These are phyloP conservation scores for Pelodytes ibericus DNA, from an alignment of 2,797 vertebrate species.

Conservation along the genomic window DNA sequence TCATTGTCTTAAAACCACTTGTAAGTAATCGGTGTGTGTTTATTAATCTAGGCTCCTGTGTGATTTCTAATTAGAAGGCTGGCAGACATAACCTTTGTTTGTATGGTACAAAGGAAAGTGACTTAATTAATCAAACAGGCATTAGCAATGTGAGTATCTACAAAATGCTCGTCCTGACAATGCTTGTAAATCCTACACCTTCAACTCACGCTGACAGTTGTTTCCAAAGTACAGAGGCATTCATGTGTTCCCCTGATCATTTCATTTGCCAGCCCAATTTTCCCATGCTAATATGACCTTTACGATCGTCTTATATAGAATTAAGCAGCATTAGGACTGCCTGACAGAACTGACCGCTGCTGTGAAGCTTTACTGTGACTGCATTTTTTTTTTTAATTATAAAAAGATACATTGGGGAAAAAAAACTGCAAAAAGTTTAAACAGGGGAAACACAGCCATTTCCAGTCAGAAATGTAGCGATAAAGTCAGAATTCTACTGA, in stretches of 20 bases:
- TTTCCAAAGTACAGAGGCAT: slow-evolving; percentile 16
- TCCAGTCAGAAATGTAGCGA: not conserved
- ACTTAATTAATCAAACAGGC: slow-evolving; percentile 41
- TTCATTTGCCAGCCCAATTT: slow-evolving; percentile 61
- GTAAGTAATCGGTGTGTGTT: slow-evolving; percentile 25
- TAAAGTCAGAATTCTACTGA: too few species aligned
- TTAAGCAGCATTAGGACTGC: slow-evolving; percentile 57
- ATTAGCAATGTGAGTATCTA: slow-evolving; percentile 34
- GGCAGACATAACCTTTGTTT: slow-evolving; percentile 42
- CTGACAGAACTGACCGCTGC: slow-evolving; percentile 41
- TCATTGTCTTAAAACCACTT: slow-evolving; percentile 29
- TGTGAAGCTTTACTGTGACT: slow-evolving; percentile 3
- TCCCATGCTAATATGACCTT: slow-evolving; percentile 65
- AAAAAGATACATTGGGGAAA: not conserved
- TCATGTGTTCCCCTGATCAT: slow-evolving; percentile 49
- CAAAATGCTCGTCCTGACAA: slow-evolving; percentile 22
- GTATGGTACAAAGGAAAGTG: slow-evolving; percentile 20
- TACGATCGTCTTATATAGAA: slow-evolving; percentile 56
- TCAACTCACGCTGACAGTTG: slow-evolving; percentile 28
- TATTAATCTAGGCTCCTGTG: slow-evolving; percentile 29
- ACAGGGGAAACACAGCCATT: not conserved
- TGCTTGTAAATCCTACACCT: slow-evolving; percentile 29
- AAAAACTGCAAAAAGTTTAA: slow-evolving; percentile 4
- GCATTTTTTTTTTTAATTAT: not conserved
- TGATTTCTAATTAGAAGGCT: slow-evolving; percentile 45